A percentile compares a stretch with the other conserved stretches of the same genome.
phyloP scores from a whole-genome alignment of 30 jellyfish, hydroid and myxozoan species.

The Cassiopea xamachana region DNA sequence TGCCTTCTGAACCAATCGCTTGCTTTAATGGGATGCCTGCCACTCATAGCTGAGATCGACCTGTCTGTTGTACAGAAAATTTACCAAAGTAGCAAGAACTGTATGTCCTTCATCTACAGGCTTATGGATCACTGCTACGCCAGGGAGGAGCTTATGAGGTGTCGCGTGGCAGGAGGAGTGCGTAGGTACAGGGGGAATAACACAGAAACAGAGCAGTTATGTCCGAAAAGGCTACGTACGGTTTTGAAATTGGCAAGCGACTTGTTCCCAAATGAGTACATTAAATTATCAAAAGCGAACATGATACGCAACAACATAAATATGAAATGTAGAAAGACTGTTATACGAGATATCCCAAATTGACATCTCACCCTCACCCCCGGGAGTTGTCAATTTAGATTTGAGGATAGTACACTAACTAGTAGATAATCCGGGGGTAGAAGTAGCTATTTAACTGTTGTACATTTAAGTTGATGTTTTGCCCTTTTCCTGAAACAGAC shows the following conservation, averaged over 20 bases:
- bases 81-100: conserved; percentile 68
- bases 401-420: no score
- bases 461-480: no score
- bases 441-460: no score
- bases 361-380: background rate
- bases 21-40: conserved; percentile 41
- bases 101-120: conserved; percentile 59
- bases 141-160: conserved; percentile 55
- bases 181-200: conserved; percentile 68
- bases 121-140: conserved; percentile 72
- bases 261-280: conserved; percentile 52
- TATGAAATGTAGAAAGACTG: conserved; percentile 68
- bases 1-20: conserved; percentile 40
- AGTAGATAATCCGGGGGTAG: no score
- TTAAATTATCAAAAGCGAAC: conserved; percentile 42
- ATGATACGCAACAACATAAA: conserved; percentile 53
- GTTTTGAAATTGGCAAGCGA: conserved; percentile 57
- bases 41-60: conserved; percentile 59
- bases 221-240: conserved; percentile 57
- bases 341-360: conserved; percentile 8
- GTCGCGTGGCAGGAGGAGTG: conserved; percentile 67
- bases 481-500: no score
- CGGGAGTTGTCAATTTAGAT: no score
- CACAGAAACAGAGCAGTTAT: conserved; percentile 59
- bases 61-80: conserved; percentile 44